A percentile compares a stretch with the other conserved stretches of the same genome.
These are phyloP conservation scores for Pandemis cinnamomeana DNA, from an alignment of 2,888 invertebrate genomes.

Conservation along the genomic window DNA sequence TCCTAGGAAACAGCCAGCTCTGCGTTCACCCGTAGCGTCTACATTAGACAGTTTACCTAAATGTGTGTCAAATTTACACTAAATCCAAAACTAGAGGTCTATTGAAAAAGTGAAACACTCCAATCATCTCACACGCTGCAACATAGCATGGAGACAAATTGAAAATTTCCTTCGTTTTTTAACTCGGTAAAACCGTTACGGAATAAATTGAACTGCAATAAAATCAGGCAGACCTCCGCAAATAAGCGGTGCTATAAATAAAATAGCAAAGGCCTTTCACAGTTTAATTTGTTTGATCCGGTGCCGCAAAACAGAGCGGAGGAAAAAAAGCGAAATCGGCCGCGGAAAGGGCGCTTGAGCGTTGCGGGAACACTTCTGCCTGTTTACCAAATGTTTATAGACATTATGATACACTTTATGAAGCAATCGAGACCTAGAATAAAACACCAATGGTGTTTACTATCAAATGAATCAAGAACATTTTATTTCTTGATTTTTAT, in stretches of 20 bases:
- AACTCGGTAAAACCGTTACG: not conserved
- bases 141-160: not conserved
- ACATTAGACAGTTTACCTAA: too few species aligned
- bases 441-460: not conserved
- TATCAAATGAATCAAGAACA: too few species aligned
- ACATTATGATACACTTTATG: too few species aligned
- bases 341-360: not conserved
- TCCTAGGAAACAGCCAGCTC: too few species aligned
- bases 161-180: not conserved
- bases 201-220: constrained; percentile 7
- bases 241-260: constrained; percentile 22
- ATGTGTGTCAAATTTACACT: too few species aligned
- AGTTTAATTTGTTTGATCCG: constrained; percentile 33
- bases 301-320: constrained; percentile 3
- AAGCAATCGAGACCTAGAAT: too few species aligned
- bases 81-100: not conserved
- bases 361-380: not conserved
- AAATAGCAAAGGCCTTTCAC: constrained; percentile 18
- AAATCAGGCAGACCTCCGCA: not conserved
- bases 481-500: too few species aligned
- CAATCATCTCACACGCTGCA: not conserved
- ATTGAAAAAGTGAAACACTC: not conserved
- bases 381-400: not conserved
- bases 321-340: constrained; percentile 3
- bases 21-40: too few species aligned